These are phyloP conservation scores for Hemicentrotus pulcherrimus DNA, from an alignment of 35 echinoderm and acorn worm genomes.

Conservation along the genomic window DNA sequence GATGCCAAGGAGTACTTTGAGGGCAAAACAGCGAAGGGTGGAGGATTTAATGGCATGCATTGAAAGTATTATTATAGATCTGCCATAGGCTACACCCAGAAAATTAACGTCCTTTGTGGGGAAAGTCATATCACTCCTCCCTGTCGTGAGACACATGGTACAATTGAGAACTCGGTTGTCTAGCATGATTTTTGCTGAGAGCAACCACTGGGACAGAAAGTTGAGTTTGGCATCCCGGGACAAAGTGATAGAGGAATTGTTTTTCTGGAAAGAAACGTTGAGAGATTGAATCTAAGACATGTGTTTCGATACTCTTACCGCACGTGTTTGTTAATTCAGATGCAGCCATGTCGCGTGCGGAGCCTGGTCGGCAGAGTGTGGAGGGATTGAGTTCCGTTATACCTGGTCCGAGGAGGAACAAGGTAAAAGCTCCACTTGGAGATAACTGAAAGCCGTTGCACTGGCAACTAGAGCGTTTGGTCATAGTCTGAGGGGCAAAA, in stretches of 20 bases:
- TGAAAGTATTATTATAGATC: not conserved
- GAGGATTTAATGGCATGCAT: not conserved
- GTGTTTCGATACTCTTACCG: not conserved
- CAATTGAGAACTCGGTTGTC: slow-evolving; percentile 26
- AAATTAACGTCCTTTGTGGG: not conserved
- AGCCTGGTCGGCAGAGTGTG: not conserved
- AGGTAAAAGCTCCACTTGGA: slow-evolving; percentile 26
- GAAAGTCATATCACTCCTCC: not conserved
- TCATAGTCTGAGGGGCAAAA: not conserved
- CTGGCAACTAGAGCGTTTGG: slow-evolving; percentile 6
- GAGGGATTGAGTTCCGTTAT: not conserved
- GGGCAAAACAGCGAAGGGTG: not conserved
- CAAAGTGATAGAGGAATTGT: not conserved
- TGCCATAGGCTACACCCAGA: not conserved
- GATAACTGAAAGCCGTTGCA: not conserved
- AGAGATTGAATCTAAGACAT: not conserved
- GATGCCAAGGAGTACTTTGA: not conserved
- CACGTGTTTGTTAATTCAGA: slow-evolving; percentile 22
- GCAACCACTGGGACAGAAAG: slow-evolving; percentile 24
- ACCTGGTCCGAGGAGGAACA: not conserved
- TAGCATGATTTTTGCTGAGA: too few relatives aligned
- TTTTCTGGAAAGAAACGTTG: slow-evolving; percentile 27
- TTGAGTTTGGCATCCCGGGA: not conserved
- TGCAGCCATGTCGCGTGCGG: slow-evolving; percentile 16
- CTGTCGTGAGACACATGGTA: not conserved